Conservation (phyloP, 2,797 vertebrate genomes). For the Malurus leucopterus region DNA sequence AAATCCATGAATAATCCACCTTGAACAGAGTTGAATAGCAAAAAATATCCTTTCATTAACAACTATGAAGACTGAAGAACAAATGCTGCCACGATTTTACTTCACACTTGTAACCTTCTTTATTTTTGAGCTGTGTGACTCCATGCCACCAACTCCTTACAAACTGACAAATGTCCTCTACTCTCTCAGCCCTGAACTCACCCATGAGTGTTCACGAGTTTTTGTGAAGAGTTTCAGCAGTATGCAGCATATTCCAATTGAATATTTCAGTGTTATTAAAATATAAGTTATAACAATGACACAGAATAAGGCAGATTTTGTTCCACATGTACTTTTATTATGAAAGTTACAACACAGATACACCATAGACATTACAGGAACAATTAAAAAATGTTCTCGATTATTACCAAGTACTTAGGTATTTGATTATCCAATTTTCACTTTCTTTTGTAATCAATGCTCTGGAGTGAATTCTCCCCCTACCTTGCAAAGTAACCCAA, state of each 20-base stretch:
- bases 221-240: background rate
- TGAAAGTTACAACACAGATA: background rate
- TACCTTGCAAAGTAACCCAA: background rate
- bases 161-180: background rate
- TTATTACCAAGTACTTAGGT: background rate
- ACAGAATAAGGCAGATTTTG: background rate
- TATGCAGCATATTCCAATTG: background rate
- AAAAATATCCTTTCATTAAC: background rate
- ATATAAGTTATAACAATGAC: background rate
- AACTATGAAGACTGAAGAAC: background rate
- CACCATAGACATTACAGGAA: background rate
- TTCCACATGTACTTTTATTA: background rate
- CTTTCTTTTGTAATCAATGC: background rate
- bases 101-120: background rate
- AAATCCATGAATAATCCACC: background rate
- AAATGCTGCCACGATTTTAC: background rate
- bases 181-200: background rate
- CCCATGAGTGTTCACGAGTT: background rate
- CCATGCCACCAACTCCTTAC: background rate
- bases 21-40: background rate
- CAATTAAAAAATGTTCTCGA: background rate
- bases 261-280: background rate
- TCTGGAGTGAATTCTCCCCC: background rate
- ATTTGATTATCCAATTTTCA: background rate
- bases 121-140: background rate